phyloP scores from a whole-genome alignment of 2,113 vertebrate genomes.

The Zingel zingel region DNA sequence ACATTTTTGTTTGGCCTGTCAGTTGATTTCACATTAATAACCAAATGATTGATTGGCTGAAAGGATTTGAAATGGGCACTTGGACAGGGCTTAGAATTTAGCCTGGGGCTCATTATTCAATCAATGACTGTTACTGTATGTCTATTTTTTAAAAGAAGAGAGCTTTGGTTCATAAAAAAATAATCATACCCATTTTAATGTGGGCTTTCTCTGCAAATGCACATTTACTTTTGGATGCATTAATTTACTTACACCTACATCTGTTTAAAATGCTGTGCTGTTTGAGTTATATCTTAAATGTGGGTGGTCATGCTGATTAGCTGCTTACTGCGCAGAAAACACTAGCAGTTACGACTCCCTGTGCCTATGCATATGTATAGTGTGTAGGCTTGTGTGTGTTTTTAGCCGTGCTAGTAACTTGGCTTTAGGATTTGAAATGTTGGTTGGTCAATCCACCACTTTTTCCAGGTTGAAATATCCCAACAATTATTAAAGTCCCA shows the following conservation, averaged over 20 bases:
- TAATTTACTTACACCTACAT: conserved; percentile 28
- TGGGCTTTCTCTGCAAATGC: conserved; percentile 36
- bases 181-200: conserved; percentile 41
- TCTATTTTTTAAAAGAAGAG: conserved; percentile 14
- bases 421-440: not conserved
- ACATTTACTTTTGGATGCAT: conserved; percentile 28
- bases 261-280: conserved; percentile 27
- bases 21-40: conserved; percentile 34
- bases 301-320: conserved; percentile 14
- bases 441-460: too few relatives aligned
- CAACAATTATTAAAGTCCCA: too few relatives aligned
- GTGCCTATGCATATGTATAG: not conserved
- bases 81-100: conserved; percentile 20
- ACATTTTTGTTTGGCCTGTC: conserved; percentile 30
- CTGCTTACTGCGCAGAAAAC: conserved; percentile 1
- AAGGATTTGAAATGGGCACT: conserved; percentile 30
- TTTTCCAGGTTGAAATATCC: not conserved
- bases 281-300: conserved; percentile 1
- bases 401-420: not conserved
- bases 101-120: conserved; percentile 36
- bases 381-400: not conserved
- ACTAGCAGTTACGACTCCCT: not conserved
- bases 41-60: conserved; percentile 25
- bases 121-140: conserved; percentile 32
- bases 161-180: conserved; percentile 22